Evolutionary conservation across 2,113 vertebrate species (phyloP), one percentile per base, ranked within the genome.

Genomic region (Salvator merianae): DNA sequence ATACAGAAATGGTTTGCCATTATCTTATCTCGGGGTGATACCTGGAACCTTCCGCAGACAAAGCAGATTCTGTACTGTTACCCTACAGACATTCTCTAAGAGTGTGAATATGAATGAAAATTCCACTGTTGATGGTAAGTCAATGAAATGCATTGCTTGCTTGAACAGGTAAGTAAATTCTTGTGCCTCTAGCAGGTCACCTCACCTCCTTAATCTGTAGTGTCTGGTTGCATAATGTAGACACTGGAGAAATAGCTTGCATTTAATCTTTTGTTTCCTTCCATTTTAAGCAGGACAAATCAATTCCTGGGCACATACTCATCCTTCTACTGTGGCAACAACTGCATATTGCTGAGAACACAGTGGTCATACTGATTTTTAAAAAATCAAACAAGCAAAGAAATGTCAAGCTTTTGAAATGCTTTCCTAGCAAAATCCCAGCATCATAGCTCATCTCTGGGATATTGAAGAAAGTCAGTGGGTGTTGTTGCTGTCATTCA

Each of bases 201-300:
- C 88, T 90, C 92, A 90, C 92, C 91, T 91, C 82, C 69, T 86
- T 93, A 93, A 94, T 91, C 93, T 90, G 16, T 1, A 0, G 82
- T 83, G 83, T 89, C 87, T 90, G 90, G 65, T 93, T 94, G 90
- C 89, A 0, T 93, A 92, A 94, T 88, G 32, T 90, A 89, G 91
- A 83, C 83, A 55, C 87, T 83, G 88, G 93, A 90, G 89, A 92
- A 94, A 93, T 89, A 89, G 92, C 92, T 94, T 93, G 87, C 80
- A 86, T 89, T 92, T 94, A 92, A 94, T 93, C 89, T 93, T n/a
- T 85, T 88, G 62, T 90, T 93, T 91, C 91, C 92, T 93, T 84
- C 85, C 78, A 50, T 87, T 76, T 91, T 87, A 81, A 90, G 90
- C 47, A 0, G 81, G 86, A 82, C 89, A 84, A 91, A 93, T 90